A percentile compares a stretch with the other conserved stretches of the same genome.
Conservation (phyloP, 2,797 vertebrate species). For the Danionella dracula region DNA sequence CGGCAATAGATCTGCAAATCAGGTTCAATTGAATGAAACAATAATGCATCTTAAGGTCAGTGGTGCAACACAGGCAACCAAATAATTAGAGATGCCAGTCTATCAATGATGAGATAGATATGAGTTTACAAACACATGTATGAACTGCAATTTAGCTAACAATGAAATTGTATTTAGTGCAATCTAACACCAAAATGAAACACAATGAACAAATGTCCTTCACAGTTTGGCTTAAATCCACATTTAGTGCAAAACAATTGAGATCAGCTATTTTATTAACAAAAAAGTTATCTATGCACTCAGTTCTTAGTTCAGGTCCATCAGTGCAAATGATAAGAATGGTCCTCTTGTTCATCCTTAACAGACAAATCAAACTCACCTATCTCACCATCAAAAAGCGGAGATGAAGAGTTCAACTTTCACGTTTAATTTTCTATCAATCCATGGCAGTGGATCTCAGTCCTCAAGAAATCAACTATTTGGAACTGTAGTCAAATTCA, state of each 20-base stretch:
- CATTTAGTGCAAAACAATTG: slow-evolving; percentile 48
- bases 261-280: slow-evolving; percentile 27
- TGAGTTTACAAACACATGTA: slow-evolving; percentile 1
- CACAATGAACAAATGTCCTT: slow-evolving; percentile 27
- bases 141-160: slow-evolving; percentile 1
- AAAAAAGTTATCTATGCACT: slow-evolving; percentile 1
- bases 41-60: slow-evolving; percentile 74
- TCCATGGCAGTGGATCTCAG: background rate
- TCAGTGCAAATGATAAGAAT: slow-evolving; percentile 43
- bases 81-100: slow-evolving; percentile 49
- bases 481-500: no score
- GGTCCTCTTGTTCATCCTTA: slow-evolving; percentile 42
- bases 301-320: slow-evolving; percentile 28
- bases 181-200: slow-evolving; percentile 29
- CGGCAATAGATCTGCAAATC: slow-evolving; percentile 36
- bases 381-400: slow-evolving; percentile 22
- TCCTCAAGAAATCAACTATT: background rate
- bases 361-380: slow-evolving; percentile 39
- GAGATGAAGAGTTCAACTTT: slow-evolving; percentile 28
- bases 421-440: no score
- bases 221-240: slow-evolving; percentile 47
- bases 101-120: slow-evolving; percentile 30
- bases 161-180: slow-evolving; percentile 19
- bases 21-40: slow-evolving; percentile 51
- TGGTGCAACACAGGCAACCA: slow-evolving; percentile 76